Evolutionary conservation across 2,113 vertebrate genomes (phyloP), one percentile per base, ranked within the genome.

Genomic region (Stercorarius parasiticus): DNA sequence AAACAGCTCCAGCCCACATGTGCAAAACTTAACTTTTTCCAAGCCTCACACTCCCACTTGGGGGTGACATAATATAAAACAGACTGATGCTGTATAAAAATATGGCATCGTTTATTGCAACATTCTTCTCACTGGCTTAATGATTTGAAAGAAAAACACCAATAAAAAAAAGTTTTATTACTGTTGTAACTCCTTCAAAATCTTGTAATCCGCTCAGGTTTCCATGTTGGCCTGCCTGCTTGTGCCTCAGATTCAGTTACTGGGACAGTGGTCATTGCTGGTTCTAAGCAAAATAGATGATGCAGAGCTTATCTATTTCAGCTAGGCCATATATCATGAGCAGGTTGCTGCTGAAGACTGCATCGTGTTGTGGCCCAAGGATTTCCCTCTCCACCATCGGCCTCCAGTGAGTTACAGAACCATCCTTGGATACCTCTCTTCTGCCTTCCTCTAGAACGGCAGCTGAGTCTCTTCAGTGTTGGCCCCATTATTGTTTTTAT

Each of bases 101-200:
- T 50, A 92, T 0, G 0, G 74, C 66, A 76, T 88, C 53, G 62
- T 88, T 94, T 96, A 94, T 65, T 93, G 62, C 79, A 86, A 58
- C 78, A 80, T 83, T 92, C 71, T 52, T 94, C 66, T 91, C 62
- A 69, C 78, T 91, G 65, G 34, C 71, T 96, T 91, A 94, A 94
- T 34, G 16, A 93, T 65, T 85, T 85, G 78, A 93, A 96, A 94
- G 69, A 79, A 95, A 92, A 94, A 94, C 87, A 89, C n/a, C 52
- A 89, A 82, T 64, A 49, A 69, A 36, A n/a, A 67, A 76, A 65
- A 42, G 36, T 34, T 93, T 77, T 69, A 91, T 76, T 93, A 70
- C 50, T 88, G 59, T 70, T 81, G 49, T 70, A 94, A 93, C 50
- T 88, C 90, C 90, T 95, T 86, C 82, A 90, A 62, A 86, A 94